Base-by-base conservation (phyloP, 2,888 invertebrate genomes). In the Eupithecia subfuscata region DNA sequence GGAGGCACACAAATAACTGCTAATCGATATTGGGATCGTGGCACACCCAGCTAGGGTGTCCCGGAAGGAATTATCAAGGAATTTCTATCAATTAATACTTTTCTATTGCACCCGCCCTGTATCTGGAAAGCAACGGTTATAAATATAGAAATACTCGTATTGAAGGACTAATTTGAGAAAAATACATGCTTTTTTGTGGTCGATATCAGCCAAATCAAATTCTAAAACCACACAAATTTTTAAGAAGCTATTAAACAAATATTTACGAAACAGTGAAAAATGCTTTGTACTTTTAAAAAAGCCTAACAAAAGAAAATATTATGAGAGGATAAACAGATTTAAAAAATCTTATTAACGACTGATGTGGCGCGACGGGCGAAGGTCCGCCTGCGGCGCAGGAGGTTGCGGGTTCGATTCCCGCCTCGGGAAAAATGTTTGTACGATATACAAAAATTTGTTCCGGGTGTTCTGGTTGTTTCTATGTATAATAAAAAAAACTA, bases 1-100 rank as follows among this genome's bases (percentile, higher is more conserved):
- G 87, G 85, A 83, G 80, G 85, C 87, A 84, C 88, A 89, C 88
- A 88, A 89, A 90, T 90, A 89, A 89, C 88, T 72, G 86, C 88
- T 90, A 90, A 91, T 91, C 91, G 90, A 90, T 90, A 88, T 86
- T 85, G 79, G 84, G 84, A 88, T 89, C 88, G 84, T 84, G 82
- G 78, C 77, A 76, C 79, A 79, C 73, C 71, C 52, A 45, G 70
- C 37, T 69, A 52, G 64, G 34, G 70, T 72, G 77, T 68, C 72
- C 73, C 48, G 60, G 69, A 69, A 73, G 68, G 73, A 77, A 77
- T 75, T 18, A 25, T 37, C 22, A 34, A 30, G 74, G 72, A 65
- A 75, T 77, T 75, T 70, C 52, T 77, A 60, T 68, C 56, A 74
- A 71, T 70, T 70, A 82, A 71, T 71, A 69, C 52, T 65, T 73